These are phyloP conservation scores for Protonemura montana DNA, from an alignment of 2,888 invertebrate species.

Conservation along the genomic window DNA sequence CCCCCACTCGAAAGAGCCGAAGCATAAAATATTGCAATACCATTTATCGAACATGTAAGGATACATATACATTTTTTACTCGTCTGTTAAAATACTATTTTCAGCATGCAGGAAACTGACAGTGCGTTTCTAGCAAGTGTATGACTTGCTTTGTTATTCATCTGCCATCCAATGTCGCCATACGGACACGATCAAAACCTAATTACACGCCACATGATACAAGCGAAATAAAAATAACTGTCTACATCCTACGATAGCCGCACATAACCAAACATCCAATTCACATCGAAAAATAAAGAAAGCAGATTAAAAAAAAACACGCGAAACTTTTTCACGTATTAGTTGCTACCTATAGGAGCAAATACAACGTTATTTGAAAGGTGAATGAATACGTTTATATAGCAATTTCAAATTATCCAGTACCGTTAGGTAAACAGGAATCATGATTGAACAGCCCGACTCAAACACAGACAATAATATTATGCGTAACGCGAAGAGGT, in stretches of 20 bases:
- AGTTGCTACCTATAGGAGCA: too few species aligned
- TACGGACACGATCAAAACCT: background rate
- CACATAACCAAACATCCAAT: background rate
- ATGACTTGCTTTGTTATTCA: too few species aligned
- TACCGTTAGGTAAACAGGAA: background rate
- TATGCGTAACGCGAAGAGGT: background rate
- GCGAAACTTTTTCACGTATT: background rate
- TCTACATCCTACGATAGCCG: background rate
- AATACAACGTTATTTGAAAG: too few species aligned
- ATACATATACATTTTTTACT: too few species aligned
- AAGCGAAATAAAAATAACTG: background rate
- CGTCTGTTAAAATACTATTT: too few species aligned
- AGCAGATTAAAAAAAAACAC: background rate
- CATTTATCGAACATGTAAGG: too few species aligned
- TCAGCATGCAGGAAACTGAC: too few species aligned
- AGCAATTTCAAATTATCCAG: constrained; percentile 7
- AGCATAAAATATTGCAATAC: too few species aligned
- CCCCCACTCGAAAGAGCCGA: too few species aligned
- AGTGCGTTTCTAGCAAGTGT: too few species aligned
- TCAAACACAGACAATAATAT: background rate
- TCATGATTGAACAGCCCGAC: background rate
- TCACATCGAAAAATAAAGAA: background rate
- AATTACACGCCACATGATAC: background rate
- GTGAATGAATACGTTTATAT: background rate
- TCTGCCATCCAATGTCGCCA: too few species aligned